Evolutionary conservation across 2,113 vertebrate genomes (phyloP).

Genomic region (Tupaia chinensis): DNA sequence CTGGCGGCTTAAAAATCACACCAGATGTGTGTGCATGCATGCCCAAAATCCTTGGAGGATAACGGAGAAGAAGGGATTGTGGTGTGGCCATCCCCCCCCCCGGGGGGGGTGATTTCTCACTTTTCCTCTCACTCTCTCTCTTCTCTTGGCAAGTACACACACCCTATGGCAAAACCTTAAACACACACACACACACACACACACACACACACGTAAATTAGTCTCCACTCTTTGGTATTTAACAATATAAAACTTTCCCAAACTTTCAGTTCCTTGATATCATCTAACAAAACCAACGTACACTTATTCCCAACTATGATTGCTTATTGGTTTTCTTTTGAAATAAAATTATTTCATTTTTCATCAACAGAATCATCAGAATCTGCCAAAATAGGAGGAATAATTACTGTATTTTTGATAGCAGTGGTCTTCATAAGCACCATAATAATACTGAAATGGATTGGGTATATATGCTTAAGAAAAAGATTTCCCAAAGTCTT

Average conservation of each 20-base stretch:
- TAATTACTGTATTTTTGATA: background rate
- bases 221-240: background rate
- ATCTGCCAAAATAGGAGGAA: background rate
- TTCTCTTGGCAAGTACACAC: too few species aligned
- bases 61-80: too few species aligned
- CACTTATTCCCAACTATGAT: background rate
- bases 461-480: conserved; percentile 77
- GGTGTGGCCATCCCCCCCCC: too few species aligned
- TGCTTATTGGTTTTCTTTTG: background rate
- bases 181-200: too few species aligned
- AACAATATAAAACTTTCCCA: background rate
- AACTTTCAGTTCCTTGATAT: background rate
- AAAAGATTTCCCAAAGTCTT: conserved; percentile 65
- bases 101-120: too few species aligned
- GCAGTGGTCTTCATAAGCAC: background rate
- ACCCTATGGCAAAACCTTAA: too few species aligned
- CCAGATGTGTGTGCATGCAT: too few species aligned
- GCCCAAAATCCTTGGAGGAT: too few species aligned
- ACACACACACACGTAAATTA: background rate
- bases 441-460: conserved; percentile 59
- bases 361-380: conserved; percentile 68
- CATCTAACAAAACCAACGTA: background rate
- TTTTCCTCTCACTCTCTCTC: too few species aligned
- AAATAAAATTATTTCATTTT: conserved; percentile 65
- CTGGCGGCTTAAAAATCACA: too few species aligned